These are phyloP conservation scores for Neomorphus geoffroyi DNA, from an alignment of 2,797 vertebrate genomes.

Conservation along the genomic window DNA sequence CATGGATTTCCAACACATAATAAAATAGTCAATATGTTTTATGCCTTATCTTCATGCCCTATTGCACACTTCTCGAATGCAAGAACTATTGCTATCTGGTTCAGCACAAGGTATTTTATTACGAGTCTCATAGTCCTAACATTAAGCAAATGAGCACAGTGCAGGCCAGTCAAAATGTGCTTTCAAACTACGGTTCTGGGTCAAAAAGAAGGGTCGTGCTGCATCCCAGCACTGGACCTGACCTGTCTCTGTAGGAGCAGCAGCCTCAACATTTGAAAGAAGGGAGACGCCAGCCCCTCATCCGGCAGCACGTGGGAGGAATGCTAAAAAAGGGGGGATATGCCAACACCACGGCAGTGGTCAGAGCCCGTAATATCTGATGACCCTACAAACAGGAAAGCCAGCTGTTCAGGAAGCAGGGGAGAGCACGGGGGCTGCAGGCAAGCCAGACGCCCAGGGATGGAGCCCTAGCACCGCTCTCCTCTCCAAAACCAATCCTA, in stretches of 20 bases:
- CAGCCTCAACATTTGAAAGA: neutral
- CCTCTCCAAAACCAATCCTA: neutral
- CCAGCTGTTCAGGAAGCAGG: neutral
- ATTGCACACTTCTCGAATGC: constrained; percentile 50
- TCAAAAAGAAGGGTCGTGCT: neutral
- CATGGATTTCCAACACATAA: neutral
- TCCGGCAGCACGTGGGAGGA: neutral
- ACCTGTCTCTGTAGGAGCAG: constrained; percentile 52
- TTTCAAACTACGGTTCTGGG: constrained; percentile 30
- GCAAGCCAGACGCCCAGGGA: neutral
- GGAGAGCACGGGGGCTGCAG: neutral
- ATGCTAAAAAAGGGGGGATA: neutral
- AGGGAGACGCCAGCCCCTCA: neutral
- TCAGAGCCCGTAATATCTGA: neutral
- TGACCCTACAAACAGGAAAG: neutral
- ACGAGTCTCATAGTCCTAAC: neutral
- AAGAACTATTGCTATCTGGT: constrained; percentile 51
- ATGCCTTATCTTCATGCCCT: constrained; percentile 37
- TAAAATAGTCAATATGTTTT: neutral
- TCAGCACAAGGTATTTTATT: constrained; percentile 11
- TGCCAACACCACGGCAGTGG: neutral
- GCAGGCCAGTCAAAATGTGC: constrained; percentile 39
- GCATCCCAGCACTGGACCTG: constrained; percentile 2
- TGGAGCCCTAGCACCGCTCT: neutral
- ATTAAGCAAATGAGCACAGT: neutral